Conservation (phyloP, 1,140 invertebrate species). For the Drosophila aff. region DNA sequence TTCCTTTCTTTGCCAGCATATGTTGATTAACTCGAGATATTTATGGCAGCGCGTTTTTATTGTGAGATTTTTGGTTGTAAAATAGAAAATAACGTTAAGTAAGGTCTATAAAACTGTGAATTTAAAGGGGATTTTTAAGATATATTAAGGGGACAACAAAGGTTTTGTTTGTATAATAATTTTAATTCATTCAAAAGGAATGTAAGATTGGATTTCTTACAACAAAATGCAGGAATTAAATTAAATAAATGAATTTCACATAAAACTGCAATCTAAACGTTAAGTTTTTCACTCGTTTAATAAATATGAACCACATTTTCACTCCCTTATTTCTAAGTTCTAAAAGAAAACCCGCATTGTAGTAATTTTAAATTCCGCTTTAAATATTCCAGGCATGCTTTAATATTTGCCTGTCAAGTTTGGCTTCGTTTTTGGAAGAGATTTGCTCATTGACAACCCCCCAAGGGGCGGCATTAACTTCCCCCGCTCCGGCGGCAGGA, state of each 20-base stretch:
- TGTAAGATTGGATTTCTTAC: neutral
- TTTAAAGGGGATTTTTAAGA: neutral
- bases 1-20: slow-evolving; percentile 7
- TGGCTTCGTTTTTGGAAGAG: slow-evolving; percentile 20
- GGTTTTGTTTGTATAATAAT: neutral
- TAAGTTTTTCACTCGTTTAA: neutral
- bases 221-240: neutral
- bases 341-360: neutral
- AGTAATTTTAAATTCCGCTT: neutral
- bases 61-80: slow-evolving; percentile 27
- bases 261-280: neutral
- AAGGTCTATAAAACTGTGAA: neutral
- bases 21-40: slow-evolving; percentile 66
- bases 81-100: neutral
- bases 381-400: slow-evolving; percentile 1
- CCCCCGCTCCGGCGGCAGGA: neutral
- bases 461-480: slow-evolving; percentile 22
- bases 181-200: neutral
- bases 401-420: slow-evolving; percentile 27
- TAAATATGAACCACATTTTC: neutral
- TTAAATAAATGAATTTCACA: neutral
- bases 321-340: neutral
- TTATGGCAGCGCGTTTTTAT: slow-evolving; percentile 33
- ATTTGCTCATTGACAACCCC: slow-evolving; percentile 31
- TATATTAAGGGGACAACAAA: neutral